Percentiles rank a stretch among this genome's conserved stretches.
phyloP scores from a whole-genome alignment of 92 coral and sea anemone species.

The Phymanthus crucifer region DNA sequence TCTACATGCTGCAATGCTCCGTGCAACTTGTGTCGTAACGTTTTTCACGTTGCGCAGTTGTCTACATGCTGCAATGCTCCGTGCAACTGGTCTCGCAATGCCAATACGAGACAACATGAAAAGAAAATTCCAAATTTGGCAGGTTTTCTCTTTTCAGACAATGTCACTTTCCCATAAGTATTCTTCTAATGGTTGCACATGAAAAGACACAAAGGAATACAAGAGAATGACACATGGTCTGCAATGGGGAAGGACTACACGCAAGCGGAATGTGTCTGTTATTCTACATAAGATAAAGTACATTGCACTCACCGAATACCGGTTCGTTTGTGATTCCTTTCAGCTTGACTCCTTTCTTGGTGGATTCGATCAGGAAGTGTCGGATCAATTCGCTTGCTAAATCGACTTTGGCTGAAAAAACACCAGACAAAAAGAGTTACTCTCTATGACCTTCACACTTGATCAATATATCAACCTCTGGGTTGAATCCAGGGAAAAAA shows the following conservation, averaged over 20 bases:
- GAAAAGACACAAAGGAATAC: too few relatives aligned
- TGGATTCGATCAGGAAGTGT: constrained; percentile 94
- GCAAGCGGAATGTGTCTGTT: too few relatives aligned
- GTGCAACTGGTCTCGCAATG: too few relatives aligned
- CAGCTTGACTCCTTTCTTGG: constrained; percentile 90
- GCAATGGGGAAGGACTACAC: too few relatives aligned
- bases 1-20: too few relatives aligned
- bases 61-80: too few relatives aligned
- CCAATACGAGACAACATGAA: too few relatives aligned
- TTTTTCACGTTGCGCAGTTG: too few relatives aligned
- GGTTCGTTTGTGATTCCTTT: constrained; percentile 89
- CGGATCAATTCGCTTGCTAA: constrained; percentile 85
- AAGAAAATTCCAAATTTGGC: too few relatives aligned
- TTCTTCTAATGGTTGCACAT: not conserved
- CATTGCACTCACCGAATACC: constrained; percentile 76
- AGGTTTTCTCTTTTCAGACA: not conserved
- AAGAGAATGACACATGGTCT: not conserved
- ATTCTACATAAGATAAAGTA: too few relatives aligned
- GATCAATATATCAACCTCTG: not conserved
- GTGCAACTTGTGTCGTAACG: too few relatives aligned
- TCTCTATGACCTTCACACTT: not conserved
- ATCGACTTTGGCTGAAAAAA: constrained; percentile 78
- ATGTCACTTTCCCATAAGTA: not conserved
- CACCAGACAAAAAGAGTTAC: not conserved
- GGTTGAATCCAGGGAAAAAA: too few relatives aligned